These are phyloP conservation scores for Vulpes vulpes DNA, from an alignment of 2,113 vertebrate genomes.

Conservation along the genomic window DNA sequence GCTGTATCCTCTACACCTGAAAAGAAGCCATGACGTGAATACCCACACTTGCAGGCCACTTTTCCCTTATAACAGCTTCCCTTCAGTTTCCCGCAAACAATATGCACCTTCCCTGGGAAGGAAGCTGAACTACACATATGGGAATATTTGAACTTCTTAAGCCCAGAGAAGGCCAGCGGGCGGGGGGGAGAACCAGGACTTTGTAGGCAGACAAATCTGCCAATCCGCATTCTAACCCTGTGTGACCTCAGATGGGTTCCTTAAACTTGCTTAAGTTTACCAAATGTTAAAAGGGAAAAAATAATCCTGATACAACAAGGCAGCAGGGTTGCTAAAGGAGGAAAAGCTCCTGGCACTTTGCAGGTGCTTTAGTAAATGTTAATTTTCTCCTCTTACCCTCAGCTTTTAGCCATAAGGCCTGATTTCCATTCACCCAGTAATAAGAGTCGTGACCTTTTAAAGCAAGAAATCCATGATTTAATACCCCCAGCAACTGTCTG, in stretches of 20 bases:
- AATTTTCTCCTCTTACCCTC: not conserved
- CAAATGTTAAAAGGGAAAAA: not conserved
- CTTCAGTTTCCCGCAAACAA: not conserved
- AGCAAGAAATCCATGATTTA: slow-evolving; percentile 33
- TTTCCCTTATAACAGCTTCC: not conserved
- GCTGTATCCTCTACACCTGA: not conserved
- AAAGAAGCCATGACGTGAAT: not conserved
- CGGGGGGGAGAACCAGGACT: not conserved
- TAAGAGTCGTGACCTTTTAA: slow-evolving; percentile 53
- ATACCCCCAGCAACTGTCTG: not conserved
- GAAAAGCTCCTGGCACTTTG: not conserved
- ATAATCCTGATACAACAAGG: too few relatives aligned
- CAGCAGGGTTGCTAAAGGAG: not conserved
- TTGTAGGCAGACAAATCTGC: not conserved
- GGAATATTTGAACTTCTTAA: not conserved
- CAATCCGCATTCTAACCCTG: not conserved
- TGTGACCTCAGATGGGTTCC: not conserved
- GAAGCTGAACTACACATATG: not conserved
- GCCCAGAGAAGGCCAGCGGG: not conserved
- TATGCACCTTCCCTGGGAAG: not conserved
- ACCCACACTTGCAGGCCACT: not conserved
- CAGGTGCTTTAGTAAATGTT: not conserved
- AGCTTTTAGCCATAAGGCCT: not conserved
- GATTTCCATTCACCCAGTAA: slow-evolving; percentile 30
- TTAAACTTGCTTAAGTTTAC: not conserved